These are phyloP conservation scores for Ciconia boyciana DNA, from an alignment of 2,113 vertebrate genomes.

Conservation along the genomic window DNA sequence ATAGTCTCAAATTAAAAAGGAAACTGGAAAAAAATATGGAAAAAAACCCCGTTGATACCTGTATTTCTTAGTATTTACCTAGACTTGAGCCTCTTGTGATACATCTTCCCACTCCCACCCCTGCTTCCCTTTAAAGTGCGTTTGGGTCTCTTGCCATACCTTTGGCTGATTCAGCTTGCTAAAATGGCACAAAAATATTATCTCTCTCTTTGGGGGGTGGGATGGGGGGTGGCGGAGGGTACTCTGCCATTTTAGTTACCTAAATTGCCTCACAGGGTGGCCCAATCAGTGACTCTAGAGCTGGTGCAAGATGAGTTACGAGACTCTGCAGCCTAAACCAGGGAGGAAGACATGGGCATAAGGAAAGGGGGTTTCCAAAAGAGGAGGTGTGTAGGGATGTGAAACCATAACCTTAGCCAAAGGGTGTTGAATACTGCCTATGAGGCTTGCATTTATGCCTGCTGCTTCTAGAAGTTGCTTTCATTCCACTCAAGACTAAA, in stretches of 20 bases:
- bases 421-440: not conserved
- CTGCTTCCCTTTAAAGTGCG: not conserved
- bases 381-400: not conserved
- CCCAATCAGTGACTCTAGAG: not conserved
- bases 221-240: too few relatives aligned
- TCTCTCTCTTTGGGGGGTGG: not conserved
- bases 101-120: not conserved
- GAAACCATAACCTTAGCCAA: not conserved
- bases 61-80: not conserved
- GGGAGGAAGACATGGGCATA: not conserved
- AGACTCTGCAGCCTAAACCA: not conserved
- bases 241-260: not conserved
- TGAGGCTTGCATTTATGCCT: not conserved
- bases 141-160: not conserved
- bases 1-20: not conserved
- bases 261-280: not conserved
- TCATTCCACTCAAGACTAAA: not conserved
- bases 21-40: not conserved
- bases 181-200: not conserved
- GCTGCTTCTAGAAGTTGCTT: not conserved
- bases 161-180: not conserved
- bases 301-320: not conserved
- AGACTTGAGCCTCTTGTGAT: not conserved
- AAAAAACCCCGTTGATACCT: rapidly evolving
- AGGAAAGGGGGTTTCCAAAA: not conserved